These are phyloP conservation scores for Tinea pellionella DNA, from an alignment of 2,888 invertebrate genomes.

Conservation along the genomic window DNA sequence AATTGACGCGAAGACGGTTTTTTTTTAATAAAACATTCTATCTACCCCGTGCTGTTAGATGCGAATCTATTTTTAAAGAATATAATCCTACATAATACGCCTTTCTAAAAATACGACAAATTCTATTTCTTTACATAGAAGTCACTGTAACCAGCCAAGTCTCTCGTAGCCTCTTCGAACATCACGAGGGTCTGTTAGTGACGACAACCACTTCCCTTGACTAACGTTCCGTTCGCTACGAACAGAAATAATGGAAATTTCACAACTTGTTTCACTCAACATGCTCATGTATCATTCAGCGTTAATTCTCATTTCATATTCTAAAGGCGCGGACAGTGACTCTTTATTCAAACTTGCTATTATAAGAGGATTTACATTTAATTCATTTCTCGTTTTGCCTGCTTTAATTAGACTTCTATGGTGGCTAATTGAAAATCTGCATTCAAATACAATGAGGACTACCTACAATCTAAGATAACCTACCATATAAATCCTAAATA, in stretches of 20 bases:
- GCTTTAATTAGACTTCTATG: no score
- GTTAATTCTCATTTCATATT: slow-evolving; percentile 1
- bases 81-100: background rate
- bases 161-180: background rate
- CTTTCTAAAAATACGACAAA: background rate
- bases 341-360: background rate
- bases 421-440: no score
- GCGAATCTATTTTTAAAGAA: no score
- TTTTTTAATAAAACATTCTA: no score
- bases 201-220: slow-evolving; percentile 1
- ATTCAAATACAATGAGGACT: no score
- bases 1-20: no score
- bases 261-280: background rate
- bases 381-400: background rate
- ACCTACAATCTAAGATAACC: no score
- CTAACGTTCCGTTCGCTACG: background rate
- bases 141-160: background rate
- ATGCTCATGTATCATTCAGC: background rate
- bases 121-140: background rate
- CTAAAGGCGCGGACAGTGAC: background rate
- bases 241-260: slow-evolving; percentile 8
- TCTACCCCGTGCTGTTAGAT: no score
- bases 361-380: background rate
- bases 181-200: background rate
- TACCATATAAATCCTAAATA: no score